Evolutionary conservation across 2,888 invertebrate genomes (phyloP).

Genomic region (Pseudoips prasinana): DNA sequence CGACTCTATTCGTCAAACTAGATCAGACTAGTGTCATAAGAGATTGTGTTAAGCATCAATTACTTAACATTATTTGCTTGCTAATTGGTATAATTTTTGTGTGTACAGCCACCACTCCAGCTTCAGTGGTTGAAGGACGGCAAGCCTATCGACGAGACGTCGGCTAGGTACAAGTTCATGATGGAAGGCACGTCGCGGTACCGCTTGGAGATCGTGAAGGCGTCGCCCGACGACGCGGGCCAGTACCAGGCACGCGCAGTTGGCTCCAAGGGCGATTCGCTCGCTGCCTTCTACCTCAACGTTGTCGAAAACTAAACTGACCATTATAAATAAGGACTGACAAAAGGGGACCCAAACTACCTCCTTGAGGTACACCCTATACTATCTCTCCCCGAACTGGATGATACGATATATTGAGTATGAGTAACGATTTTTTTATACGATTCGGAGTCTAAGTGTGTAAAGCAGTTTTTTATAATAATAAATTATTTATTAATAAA

Average conservation of each 20-base stretch:
- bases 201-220: conserved; percentile 88
- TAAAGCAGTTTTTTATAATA: conserved; percentile 65
- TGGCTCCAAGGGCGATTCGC: conserved; percentile 92
- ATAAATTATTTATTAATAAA: conserved; percentile 70
- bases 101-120: conserved; percentile 81
- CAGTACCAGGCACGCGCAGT: conserved; percentile 94
- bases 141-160: conserved; percentile 90
- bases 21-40: no score
- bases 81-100: no score
- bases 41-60: no score
- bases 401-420: conserved; percentile 51
- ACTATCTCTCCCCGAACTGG: conserved; percentile 36
- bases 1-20: no score
- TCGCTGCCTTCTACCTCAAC: conserved; percentile 93
- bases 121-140: conserved; percentile 96
- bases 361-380: conserved; percentile 52
- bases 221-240: conserved; percentile 89
- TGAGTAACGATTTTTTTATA: conserved; percentile 70
- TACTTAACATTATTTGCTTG: no score
- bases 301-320: conserved; percentile 78
- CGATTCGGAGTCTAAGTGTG: conserved; percentile 73
- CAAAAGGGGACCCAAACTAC: conserved; percentile 46
- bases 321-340: conserved; percentile 40
- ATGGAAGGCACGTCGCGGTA: conserved; percentile 91
- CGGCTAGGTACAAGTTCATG: conserved; percentile 89